phyloP scores from a whole-genome alignment of 2,113 vertebrate genomes.

The Sarotherodon lohbergeri region DNA sequence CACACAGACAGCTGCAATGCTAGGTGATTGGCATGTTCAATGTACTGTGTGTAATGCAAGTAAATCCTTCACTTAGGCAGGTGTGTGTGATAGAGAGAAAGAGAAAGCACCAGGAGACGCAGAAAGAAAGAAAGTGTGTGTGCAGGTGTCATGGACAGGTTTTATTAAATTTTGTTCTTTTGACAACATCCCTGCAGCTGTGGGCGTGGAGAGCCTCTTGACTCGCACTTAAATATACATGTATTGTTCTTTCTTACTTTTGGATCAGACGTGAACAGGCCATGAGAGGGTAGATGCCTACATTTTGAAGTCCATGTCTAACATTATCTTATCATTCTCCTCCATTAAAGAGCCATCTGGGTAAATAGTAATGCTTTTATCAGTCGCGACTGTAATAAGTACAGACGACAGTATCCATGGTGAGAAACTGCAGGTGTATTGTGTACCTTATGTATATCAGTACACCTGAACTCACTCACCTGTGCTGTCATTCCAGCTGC shows the following conservation, averaged over 20 bases:
- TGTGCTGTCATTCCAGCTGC: constrained; percentile 1
- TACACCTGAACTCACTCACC: constrained; percentile 51
- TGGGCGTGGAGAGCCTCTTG: constrained; percentile 50
- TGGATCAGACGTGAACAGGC: constrained; percentile 5
- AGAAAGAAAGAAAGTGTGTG: constrained; percentile 14
- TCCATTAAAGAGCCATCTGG: constrained; percentile 53
- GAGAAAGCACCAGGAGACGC: constrained; percentile 19
- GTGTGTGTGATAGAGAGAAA: constrained; percentile 37
- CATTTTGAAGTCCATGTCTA: constrained; percentile 8
- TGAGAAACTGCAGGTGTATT: constrained; percentile 34
- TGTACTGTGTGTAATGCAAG: constrained; percentile 62
- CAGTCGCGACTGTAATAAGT: constrained; percentile 49
- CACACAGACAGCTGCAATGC: constrained; percentile 57
- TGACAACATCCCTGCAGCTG: constrained; percentile 58
- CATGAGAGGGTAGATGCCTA: not conserved
- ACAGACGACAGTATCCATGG: constrained; percentile 21
- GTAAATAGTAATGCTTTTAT: constrained; percentile 40
- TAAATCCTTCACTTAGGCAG: constrained; percentile 64
- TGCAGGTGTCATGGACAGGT: constrained; percentile 79
- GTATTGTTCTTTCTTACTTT: constrained; percentile 8
- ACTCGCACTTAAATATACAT: constrained; percentile 26
- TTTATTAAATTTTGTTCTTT: constrained; percentile 79
- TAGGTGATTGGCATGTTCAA: constrained; percentile 64
- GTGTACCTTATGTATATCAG: constrained; percentile 8
- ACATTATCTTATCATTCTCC: constrained; percentile 27